Evolutionary conservation across 2,797 vertebrate species (phyloP), one percentile per base, ranked within the genome.

Genomic region (Myiothlypis chrysogaster): DNA sequence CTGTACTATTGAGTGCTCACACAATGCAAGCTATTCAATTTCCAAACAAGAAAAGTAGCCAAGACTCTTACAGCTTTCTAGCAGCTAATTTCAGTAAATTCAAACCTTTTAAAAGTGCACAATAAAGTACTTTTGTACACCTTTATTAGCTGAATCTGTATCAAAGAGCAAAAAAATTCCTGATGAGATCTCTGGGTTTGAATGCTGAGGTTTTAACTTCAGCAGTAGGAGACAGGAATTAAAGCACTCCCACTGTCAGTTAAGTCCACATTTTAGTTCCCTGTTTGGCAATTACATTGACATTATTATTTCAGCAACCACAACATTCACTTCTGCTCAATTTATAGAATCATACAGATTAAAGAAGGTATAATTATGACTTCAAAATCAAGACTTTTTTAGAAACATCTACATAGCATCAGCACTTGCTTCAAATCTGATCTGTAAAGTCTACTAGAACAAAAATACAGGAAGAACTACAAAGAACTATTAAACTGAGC

Each of bases 1-100:
- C 34, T 56, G 23, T 43, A 94, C 79, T 24, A 44, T 3, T 25
- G 49, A 81, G 10, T 0, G 0, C 25, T 84, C 43, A 69, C 41
- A 72, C 30, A 83, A 79, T 28, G 11, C 19, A 60, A 89, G n/a
- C 52, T 71, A 73, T n/a, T 93, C 89, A 75, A 91, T 73, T 60
- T 55, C 76, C 37, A 94, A 93, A 66, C 25, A 73, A 69, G 55
- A 88, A 81, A 81, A 91, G 91, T 28, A 93, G 83, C 55, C 43
- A 65, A 50, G 53, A 81, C 44, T 65, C 69, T 81, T 57, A 76
- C 39, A 92, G 30, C 41, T 57, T 89, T 95, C 71, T 63, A 91
- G 66, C 3, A 84, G 56, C 52, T 72, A 83, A 93, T 93, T 92
- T 94, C 90, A 55, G 82, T 70, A 93, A 85, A 87, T 66, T 70